Conservation (phyloP, 2,797 vertebrate genomes). For the Sebastes wilsoni region DNA sequence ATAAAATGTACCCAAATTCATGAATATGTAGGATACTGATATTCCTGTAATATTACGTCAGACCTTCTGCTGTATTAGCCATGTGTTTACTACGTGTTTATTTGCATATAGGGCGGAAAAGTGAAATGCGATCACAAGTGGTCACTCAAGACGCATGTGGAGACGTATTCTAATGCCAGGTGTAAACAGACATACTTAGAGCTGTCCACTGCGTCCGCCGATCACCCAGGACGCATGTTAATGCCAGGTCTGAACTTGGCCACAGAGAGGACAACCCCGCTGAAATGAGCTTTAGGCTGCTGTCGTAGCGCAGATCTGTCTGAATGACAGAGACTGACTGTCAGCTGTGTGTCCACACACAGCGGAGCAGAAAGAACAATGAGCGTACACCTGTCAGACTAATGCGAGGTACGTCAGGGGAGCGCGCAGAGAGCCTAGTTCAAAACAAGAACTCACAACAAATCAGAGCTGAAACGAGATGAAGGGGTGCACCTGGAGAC, state of each 20-base stretch:
- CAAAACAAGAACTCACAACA: constrained; percentile 47
- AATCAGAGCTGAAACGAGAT: constrained; percentile 46
- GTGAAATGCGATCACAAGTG: no score
- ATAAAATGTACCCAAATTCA: no score
- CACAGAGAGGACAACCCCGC: constrained; percentile 17
- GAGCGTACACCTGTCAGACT: constrained; percentile 51
- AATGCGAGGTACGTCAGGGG: constrained; percentile 29
- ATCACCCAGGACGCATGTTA: no score
- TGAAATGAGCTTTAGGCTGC: constrained; percentile 45
- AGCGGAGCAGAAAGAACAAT: constrained; percentile 54
- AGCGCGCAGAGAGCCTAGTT: constrained; percentile 20
- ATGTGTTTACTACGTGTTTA: no score
- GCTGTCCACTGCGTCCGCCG: no score
- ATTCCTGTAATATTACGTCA: no score
- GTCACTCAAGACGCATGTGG: no score
- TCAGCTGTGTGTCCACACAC: constrained; percentile 48
- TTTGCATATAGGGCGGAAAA: no score
- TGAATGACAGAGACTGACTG: constrained; percentile 50
- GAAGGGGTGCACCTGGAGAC: constrained; percentile 53
- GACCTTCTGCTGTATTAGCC: no score
- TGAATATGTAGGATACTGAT: no score
- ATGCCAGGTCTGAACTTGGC: constrained; percentile 7
- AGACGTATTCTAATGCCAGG: no score
- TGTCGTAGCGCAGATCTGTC: constrained; percentile 39
- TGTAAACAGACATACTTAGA: no score